phyloP scores from a whole-genome alignment of 2,888 invertebrate species.

The Microctonus hyperodae region DNA sequence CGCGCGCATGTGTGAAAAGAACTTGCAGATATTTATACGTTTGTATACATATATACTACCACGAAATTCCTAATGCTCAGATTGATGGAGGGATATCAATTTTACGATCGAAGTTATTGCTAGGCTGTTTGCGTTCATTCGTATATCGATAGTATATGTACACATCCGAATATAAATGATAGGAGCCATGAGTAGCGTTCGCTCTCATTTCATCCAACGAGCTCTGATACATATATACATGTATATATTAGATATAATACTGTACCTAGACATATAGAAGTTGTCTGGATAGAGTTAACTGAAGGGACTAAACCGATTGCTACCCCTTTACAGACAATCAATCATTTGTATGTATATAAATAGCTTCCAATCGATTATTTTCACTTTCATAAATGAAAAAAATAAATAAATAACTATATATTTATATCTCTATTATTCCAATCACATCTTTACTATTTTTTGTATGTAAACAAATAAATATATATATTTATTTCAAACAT shows the following conservation, averaged over 20 bases:
- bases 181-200: background rate
- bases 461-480: background rate
- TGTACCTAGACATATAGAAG: background rate
- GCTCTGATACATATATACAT: background rate
- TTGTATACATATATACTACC: background rate
- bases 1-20: background rate
- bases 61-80: slow-evolving; percentile 17
- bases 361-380: background rate
- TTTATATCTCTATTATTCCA: background rate
- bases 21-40: background rate
- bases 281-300: slow-evolving; percentile 9
- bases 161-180: slow-evolving; percentile 51
- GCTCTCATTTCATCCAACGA: slow-evolving; percentile 11
- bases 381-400: background rate
- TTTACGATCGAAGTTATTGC: slow-evolving; percentile 53
- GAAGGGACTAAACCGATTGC: slow-evolving; percentile 2
- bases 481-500: background rate
- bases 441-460: too few species aligned
- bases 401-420: slow-evolving; percentile 1
- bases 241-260: slow-evolving; percentile 3
- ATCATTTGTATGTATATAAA: background rate
- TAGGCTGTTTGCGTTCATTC: slow-evolving; percentile 51
- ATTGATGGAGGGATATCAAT: slow-evolving; percentile 49
- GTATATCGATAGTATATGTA: slow-evolving; percentile 54
- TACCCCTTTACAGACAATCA: background rate